These are phyloP conservation scores for Hetaerina americana DNA, from an alignment of 1,140 invertebrate genomes.

Conservation along the genomic window DNA sequence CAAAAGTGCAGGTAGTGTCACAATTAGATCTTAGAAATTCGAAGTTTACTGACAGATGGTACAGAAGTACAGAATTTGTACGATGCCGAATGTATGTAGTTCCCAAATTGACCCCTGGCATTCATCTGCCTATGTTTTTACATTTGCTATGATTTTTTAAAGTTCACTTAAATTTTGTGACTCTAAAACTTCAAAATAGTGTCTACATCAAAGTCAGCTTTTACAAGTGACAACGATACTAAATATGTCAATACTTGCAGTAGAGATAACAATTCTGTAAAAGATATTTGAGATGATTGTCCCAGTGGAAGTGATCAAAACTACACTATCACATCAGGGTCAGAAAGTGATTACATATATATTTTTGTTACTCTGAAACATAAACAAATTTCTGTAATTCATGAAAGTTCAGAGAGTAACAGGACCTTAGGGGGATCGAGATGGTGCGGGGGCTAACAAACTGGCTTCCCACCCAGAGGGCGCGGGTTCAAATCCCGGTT, in stretches of 20 bases:
- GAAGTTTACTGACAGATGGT: background rate
- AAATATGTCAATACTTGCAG: background rate
- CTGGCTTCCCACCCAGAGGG: too few relatives aligned
- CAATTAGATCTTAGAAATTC: background rate
- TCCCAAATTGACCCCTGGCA: background rate
- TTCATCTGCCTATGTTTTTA: background rate
- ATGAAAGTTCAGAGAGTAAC: background rate
- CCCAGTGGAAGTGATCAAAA: background rate
- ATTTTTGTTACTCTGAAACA: background rate
- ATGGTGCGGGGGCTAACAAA: too few relatives aligned
- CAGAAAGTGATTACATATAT: background rate
- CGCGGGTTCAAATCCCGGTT: too few relatives aligned
- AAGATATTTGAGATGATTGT: background rate
- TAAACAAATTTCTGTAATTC: background rate
- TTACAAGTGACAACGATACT: background rate
- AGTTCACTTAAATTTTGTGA: background rate
- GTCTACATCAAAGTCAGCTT: background rate
- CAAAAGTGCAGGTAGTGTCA: background rate
- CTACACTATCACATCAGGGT: background rate
- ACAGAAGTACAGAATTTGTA: background rate
- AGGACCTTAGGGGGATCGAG: too few relatives aligned
- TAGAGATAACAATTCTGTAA: background rate
- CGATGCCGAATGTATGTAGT: background rate
- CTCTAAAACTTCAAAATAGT: background rate
- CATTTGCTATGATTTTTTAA: background rate